Base-by-base conservation (phyloP, 1,140 invertebrate genomes). In the Zaprionus davidi region DNA sequence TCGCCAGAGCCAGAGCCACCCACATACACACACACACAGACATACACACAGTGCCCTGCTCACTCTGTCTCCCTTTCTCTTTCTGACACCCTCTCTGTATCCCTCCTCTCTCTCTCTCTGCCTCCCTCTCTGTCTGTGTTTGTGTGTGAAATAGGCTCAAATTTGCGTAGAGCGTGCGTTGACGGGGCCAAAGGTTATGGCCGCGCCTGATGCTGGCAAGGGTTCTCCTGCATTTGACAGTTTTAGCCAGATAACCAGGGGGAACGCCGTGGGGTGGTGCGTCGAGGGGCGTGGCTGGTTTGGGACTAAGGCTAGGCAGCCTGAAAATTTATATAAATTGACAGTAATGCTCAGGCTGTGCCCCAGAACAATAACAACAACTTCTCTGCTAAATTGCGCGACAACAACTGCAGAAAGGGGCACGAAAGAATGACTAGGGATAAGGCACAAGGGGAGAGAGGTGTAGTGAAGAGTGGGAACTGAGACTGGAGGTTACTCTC, bases 251-350 rank as follows among this genome's bases (percentile, higher is more conserved):
- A 75, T 69, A 75, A 70, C 26, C 28, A 24, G 38, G 46, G 26
- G 11, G 41, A n/a, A 13, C 2, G 13, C 3, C 2, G 1, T 20
- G 56, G 13, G 22, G 22, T 13, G 20, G 69, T 15, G 20, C 3
- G 26, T n/a, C 15, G 2, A 17, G 6, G 13, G 41, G 34, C 22
- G 36, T 9, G 65, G 53, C 12, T 24, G 55, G 28, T 13, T 9
- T n/a, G 41, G n/a, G 41, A 46, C 41, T 46, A 53, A 24, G 53
- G n/a, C 62, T 41, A 60, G 56, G 74, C 55, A 57, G 53, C 38
- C 59, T 70, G 72, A 80, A 90, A 88, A 88, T 88, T 88, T 88
- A 88, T 88, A 88, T 88, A 88, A 88, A 88, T 88, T 88, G 84
- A 86, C 84, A 82, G 83, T 88, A 87, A 88, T 87, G 84, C 84